phyloP scores from a whole-genome alignment of 2,888 invertebrate species.

The Nudaria mundana region DNA sequence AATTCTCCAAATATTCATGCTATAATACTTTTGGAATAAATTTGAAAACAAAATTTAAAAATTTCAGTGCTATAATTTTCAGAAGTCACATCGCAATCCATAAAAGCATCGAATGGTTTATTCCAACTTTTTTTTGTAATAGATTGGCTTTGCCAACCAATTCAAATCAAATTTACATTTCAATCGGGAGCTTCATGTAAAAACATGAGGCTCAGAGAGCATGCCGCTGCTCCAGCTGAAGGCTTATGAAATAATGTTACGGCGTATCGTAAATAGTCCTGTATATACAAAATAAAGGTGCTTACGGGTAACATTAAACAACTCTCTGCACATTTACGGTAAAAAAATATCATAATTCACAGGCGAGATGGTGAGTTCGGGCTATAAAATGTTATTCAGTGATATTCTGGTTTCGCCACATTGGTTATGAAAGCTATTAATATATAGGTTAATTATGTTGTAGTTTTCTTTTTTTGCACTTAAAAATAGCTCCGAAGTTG shows the following conservation, averaged over 20 bases:
- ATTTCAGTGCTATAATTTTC: conserved; percentile 43
- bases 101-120: conserved; percentile 48
- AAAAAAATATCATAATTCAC: conserved; percentile 49
- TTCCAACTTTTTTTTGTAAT: conserved; percentile 53
- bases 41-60: conserved; percentile 13
- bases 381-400: conserved; percentile 46
- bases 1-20: not conserved
- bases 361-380: conserved; percentile 37
- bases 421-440: conserved; percentile 34
- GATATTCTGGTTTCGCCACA: conserved; percentile 33
- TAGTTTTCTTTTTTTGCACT: too few relatives aligned
- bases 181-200: conserved; percentile 70
- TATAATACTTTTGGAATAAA: conserved; percentile 2
- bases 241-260: conserved; percentile 65
- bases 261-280: conserved; percentile 38
- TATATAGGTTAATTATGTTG: too few relatives aligned
- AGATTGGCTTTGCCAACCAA: conserved; percentile 66
- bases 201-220: conserved; percentile 62
- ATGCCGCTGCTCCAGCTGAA: conserved; percentile 39
- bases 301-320: conserved; percentile 12
- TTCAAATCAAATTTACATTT: conserved; percentile 73
- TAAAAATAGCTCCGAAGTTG: too few relatives aligned
- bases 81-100: conserved; percentile 47
- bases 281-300: conserved; percentile 21
- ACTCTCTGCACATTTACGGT: conserved; percentile 31